Percentiles rank a stretch among this genome's conserved stretches.
Evolutionary conservation across 2,888 invertebrate species (phyloP).

Genomic region (Dryocosmus kuriphilus): DNA sequence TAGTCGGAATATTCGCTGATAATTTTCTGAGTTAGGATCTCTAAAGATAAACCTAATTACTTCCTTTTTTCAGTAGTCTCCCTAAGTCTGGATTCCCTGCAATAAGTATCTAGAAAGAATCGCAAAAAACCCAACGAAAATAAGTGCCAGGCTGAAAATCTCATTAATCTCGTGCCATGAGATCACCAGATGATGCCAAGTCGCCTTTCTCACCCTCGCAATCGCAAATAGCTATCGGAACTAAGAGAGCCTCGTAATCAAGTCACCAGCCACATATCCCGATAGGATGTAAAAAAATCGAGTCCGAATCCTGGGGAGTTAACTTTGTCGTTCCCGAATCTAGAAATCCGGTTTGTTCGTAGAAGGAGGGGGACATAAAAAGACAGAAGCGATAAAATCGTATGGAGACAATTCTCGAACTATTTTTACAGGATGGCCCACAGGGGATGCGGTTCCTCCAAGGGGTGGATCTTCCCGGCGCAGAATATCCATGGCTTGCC

Average conservation of each 20-base stretch:
- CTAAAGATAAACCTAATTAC: too few relatives aligned
- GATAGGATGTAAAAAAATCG: constrained; percentile 1
- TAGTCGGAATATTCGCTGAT: too few relatives aligned
- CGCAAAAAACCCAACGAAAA: not conserved
- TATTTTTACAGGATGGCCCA: constrained; percentile 56
- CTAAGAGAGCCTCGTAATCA: constrained; percentile 6
- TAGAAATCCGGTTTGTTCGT: not conserved
- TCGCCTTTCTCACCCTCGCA: not conserved
- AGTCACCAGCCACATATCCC: constrained; percentile 12
- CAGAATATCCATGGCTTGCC: constrained; percentile 46
- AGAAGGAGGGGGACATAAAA: constrained; percentile 46
- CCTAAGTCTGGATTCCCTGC: not conserved
- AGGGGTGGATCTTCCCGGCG: constrained; percentile 58
- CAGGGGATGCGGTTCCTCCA: constrained; percentile 47
- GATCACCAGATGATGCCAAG: not conserved
- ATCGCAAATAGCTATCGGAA: constrained; percentile 21
- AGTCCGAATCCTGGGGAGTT: constrained; percentile 18
- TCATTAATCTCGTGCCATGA: not conserved
- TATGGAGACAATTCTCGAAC: constrained; percentile 55
- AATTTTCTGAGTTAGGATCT: too few relatives aligned
- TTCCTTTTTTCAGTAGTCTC: not conserved
- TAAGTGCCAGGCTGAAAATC: not conserved
- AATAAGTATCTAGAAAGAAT: not conserved
- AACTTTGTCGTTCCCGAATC: constrained; percentile 19
- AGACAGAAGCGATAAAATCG: constrained; percentile 56